Conservation (phyloP, 2,888 invertebrate species). For the Lamellibrachia columna region DNA sequence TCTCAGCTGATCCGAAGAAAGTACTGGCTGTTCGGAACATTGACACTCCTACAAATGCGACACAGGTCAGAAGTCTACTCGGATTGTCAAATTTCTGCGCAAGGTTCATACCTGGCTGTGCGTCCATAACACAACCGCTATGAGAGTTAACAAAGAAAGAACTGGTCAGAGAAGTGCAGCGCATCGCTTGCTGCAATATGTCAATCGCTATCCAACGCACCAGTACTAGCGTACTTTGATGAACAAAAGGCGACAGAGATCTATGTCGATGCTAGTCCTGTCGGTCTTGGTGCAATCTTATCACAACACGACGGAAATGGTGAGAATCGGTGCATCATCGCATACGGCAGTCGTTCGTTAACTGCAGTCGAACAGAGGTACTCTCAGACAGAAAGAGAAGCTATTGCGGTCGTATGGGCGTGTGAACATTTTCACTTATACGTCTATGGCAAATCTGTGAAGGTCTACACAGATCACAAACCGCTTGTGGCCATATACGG, state of each 20-base stretch:
- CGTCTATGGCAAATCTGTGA: constrained; percentile 46
- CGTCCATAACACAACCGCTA: constrained; percentile 40
- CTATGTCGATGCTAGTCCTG: constrained; percentile 46
- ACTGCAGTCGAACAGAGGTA: constrained; percentile 45
- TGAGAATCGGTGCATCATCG: not conserved
- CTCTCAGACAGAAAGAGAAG: constrained; percentile 49
- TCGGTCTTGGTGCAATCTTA: constrained; percentile 33
- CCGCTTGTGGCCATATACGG: constrained; percentile 48
- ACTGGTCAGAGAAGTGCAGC: constrained; percentile 36
- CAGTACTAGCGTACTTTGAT: constrained; percentile 45
- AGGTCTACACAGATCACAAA: constrained; percentile 49
- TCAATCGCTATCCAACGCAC: constrained; percentile 33
- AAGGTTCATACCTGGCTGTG: constrained; percentile 30
- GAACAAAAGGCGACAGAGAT: constrained; percentile 39
- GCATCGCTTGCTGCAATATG: constrained; percentile 41
- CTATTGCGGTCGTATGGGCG: constrained; percentile 41
- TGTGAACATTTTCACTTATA: constrained; percentile 52
- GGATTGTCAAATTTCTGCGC: not conserved
- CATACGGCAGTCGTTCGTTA: constrained; percentile 44
- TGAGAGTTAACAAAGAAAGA: constrained; percentile 40
- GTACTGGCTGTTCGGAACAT: no score
- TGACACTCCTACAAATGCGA: no score
- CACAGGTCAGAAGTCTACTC: no score
- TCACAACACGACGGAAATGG: not conserved
- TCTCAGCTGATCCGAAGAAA: no score